Conservation (phyloP, 2,113 vertebrate genomes). For the Scomber scombrus region DNA sequence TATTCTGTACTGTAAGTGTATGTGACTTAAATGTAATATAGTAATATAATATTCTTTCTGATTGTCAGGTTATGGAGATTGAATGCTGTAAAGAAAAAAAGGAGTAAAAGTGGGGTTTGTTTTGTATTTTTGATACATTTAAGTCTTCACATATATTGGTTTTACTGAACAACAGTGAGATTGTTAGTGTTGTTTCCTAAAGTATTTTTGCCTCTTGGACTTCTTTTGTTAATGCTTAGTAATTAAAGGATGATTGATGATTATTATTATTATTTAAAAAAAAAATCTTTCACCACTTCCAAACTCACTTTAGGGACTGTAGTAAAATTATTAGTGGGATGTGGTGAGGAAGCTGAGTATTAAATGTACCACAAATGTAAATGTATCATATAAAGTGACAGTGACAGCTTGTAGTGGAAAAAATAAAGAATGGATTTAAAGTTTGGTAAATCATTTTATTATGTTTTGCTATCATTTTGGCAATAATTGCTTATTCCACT, state of each 20-base stretch:
- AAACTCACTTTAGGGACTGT: neutral
- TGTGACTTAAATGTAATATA: neutral
- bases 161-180: neutral
- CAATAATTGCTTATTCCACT: too few relatives aligned
- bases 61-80: neutral
- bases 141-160: neutral
- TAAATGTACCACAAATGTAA: too few relatives aligned
- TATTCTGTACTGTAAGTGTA: neutral
- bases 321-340: neutral
- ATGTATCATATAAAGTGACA: too few relatives aligned
- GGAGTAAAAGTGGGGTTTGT: too few relatives aligned
- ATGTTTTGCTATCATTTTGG: too few relatives aligned
- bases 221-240: neutral
- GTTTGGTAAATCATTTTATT: too few relatives aligned
- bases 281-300: neutral
- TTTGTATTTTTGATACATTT: neutral
- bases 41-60: neutral
- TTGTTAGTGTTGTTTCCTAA: too few relatives aligned
- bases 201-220: neutral
- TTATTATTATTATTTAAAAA: neutral
- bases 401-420: too few relatives aligned
- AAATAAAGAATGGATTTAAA: too few relatives aligned
- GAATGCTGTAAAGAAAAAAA: neutral
- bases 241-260: neutral
- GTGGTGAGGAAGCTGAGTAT: too few relatives aligned